Evolutionary conservation across 2,113 vertebrate genomes (phyloP), one percentile per base, ranked within the genome.

Genomic region (Lepisosteus osseus): DNA sequence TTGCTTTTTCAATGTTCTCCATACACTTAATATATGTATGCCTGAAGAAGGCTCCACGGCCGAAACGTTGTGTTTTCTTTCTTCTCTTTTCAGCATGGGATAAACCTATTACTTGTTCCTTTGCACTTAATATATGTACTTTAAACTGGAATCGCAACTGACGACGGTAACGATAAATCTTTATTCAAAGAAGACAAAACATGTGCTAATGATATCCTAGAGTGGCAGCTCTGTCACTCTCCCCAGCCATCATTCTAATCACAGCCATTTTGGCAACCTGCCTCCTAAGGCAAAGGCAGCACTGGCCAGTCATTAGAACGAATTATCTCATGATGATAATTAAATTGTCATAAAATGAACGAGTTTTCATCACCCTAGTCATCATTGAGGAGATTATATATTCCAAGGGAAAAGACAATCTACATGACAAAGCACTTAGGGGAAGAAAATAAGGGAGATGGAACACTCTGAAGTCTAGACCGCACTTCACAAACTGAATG

Each of bases 341-440:
- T 71, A 51, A 68, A 73, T 68, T 68, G 65, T 67, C 66, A 73
- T 63, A 74, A 70, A 78, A 73, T 75, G 78, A 83, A 85, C 29
- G 17, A 61, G 56, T 76, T 42, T 47, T 82, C 75, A n/a, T 61
- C 70, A 63, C 72, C 70, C 74, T 83, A 78, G 84, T 84, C 84
- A 79, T 72, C 76, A 75, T 80, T 55, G 55, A 68, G 8, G 11
- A 77, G 79, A 83, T 80, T 77, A 72, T 61, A 72, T 14, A 64
- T 51, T 72, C 66, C n/a, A n/a, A n/a, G 43, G 57, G 51, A 72
- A 62, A 73, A 71, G 67, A 51, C 66, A 41, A 65, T 57, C 65
- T 71, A 54, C 54, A 72, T 45, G 44, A 62, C 57, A 68, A 70
- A 57, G 9, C 47, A 51, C 47, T 51, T 6, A 6, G 69, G 13